Conservation (phyloP, 2,797 vertebrate species). For the Hippopotamyrus pictus region DNA sequence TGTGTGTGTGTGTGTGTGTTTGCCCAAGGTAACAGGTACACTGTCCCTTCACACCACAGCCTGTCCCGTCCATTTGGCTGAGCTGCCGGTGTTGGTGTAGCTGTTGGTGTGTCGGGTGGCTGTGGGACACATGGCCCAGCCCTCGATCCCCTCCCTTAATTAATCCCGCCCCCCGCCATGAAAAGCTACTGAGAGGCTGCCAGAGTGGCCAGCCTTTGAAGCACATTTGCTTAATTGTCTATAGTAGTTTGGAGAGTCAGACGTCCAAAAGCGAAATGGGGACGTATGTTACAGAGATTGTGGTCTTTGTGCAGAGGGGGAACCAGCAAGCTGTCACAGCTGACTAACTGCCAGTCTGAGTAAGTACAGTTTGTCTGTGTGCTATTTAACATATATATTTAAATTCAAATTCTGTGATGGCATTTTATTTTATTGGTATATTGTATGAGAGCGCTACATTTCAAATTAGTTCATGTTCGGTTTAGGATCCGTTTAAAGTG, state of each 20-base stretch:
- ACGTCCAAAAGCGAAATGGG: constrained; percentile 8
- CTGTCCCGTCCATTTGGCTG: constrained; percentile 28
- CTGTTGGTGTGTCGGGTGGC: constrained; percentile 16
- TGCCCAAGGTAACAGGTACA: constrained; percentile 29
- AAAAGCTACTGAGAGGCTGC: neutral
- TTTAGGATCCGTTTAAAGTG: neutral
- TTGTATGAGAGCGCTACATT: neutral
- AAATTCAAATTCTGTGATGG: neutral
- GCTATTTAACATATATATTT: neutral
- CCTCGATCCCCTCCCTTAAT: neutral
- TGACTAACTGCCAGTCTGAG: neutral
- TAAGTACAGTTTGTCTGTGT: constrained; percentile 25
- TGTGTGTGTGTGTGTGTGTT: neutral
- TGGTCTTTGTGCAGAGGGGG: constrained; percentile 16
- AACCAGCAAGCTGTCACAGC: constrained; percentile 12
- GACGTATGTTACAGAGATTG: constrained; percentile 10
- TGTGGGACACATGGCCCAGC: neutral
- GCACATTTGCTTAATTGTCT: constrained; percentile 35
- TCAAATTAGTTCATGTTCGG: neutral
- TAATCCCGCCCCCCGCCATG: neutral
- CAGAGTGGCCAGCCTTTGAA: constrained; percentile 33
- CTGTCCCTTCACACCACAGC: constrained; percentile 11
- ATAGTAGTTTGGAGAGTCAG: constrained; percentile 34
- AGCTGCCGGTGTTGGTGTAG: constrained; percentile 22
- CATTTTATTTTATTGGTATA: neutral